A percentile compares a stretch with the other conserved stretches of the same genome.
phyloP scores from a whole-genome alignment of 1,140 invertebrate species.

The Trichonephila clavipes region DNA sequence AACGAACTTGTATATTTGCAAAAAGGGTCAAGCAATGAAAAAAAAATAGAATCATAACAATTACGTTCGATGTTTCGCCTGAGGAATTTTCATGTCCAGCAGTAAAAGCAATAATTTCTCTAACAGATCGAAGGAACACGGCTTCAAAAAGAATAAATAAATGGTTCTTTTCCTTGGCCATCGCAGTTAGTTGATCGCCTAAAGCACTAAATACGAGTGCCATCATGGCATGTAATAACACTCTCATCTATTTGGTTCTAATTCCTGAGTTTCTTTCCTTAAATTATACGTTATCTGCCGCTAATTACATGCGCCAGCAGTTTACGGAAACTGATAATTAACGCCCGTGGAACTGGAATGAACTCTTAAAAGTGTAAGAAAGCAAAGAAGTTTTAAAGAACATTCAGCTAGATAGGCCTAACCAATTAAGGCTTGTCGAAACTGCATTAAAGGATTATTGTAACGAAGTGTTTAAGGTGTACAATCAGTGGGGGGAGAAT shows the following conservation, averaged over 20 bases:
- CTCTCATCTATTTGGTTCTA: constrained; percentile 22
- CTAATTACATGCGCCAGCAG: not conserved
- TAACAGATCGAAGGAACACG: not conserved
- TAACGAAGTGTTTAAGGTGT: not conserved
- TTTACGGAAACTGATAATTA: not conserved
- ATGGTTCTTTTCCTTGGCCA: not conserved
- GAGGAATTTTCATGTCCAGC: too few relatives aligned
- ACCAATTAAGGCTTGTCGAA: constrained; percentile 16
- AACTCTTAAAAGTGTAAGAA: not conserved
- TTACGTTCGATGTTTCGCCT: not conserved
- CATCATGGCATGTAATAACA: constrained; percentile 9
- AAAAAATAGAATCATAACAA: not conserved
- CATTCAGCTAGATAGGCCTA: not conserved
- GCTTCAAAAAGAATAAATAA: not conserved
- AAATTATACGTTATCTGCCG: not conserved
- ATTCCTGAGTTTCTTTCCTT: not conserved
- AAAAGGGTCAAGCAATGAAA: not conserved
- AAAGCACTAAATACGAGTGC: not conserved
- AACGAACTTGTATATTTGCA: not conserved
- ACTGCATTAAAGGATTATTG: not conserved
- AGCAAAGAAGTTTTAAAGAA: not conserved
- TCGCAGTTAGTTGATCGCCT: not conserved
- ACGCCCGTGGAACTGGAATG: not conserved
- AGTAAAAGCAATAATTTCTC: not conserved
- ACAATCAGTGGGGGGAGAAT: not conserved